Conservation (phyloP, 2,888 invertebrate species). For the Autographa gamma region DNA sequence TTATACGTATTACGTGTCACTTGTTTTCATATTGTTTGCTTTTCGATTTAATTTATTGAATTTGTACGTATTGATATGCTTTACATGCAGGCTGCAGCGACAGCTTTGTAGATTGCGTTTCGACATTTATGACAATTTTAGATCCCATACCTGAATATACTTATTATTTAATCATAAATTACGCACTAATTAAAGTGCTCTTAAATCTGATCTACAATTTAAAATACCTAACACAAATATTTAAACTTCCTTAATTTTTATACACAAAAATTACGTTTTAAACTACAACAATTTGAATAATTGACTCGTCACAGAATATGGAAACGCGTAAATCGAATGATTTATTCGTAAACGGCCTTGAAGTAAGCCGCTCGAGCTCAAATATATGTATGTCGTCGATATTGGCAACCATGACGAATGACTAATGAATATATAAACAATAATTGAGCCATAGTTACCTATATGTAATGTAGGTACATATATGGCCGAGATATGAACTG, state of each 20-base stretch:
- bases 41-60: not conserved
- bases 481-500: conserved; percentile 51
- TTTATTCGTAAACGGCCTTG: conserved; percentile 73
- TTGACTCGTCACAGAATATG: conserved; percentile 36
- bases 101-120: not conserved
- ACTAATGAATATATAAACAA: conserved; percentile 78
- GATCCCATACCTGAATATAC: not conserved
- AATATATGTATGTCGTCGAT: conserved; percentile 64
- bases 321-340: conserved; percentile 58
- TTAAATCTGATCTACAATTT: not conserved
- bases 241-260: not conserved
- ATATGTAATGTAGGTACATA: conserved; percentile 28
- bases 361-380: conserved; percentile 70
- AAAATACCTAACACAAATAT: not conserved
- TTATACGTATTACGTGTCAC: conserved; percentile 53
- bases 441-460: conserved; percentile 56
- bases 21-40: not conserved
- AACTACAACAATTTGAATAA: conserved; percentile 31
- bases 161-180: too few species aligned
- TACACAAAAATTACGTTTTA: conserved; percentile 20
- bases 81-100: too few species aligned
- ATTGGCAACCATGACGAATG: conserved; percentile 77
- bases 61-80: not conserved
- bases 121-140: not conserved
- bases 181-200: not conserved